Evolutionary conservation across 2,888 invertebrate genomes (phyloP), one percentile per base, ranked within the genome.

Genomic region (Hydrotaea diabolus): DNA sequence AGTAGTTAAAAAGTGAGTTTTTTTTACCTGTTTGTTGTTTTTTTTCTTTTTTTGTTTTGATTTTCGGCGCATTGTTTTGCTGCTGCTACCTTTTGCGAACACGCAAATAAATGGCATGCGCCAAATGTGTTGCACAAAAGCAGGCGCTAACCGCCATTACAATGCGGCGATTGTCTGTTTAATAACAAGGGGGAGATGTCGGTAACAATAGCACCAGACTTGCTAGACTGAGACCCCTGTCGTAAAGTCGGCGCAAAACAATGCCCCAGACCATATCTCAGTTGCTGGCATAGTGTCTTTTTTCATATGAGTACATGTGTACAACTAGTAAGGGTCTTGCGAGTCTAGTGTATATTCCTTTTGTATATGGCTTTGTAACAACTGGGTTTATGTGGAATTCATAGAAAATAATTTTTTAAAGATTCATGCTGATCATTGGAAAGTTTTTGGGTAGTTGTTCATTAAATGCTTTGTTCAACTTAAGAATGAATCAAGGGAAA

Each of bases 51-150:
- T 36, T 36, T 36, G 36, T 0, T 9, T 36, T 43, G 31, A 7
- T 36, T 43, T 62, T 43, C 19, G 19, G 15, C 43, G 9, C 4
- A 46, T 69, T 66, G 9, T 66, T n/a, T 17, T 2, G 3, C 31
- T 31, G n/a, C 64, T 21, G 43, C 43, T 66, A 43, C 66, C 39
- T 13, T 66, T 46, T 43, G 19, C 46, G 17, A 62, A 55, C 31
- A 46, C 64, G 76, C 73, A 57, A 81, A 21, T 66, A 57, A 81
- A 21, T 69, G 77, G 77, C 82, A 74, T 78, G 77, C 77, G 74
- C 82, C 77, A 78, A 77, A 74, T 59, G 43, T 82, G 59, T 82
- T 77, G 23, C 69, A 43, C 31, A 77, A 53, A 73, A 49, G 17
- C 13, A 77, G 69, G 77, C 69, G 77, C 77, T 75, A 69, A 69